Percentiles rank a stretch among this genome's conserved stretches.
phyloP scores from a whole-genome alignment of 2,797 vertebrate species.

The Sebastes kiyomatsui region DNA sequence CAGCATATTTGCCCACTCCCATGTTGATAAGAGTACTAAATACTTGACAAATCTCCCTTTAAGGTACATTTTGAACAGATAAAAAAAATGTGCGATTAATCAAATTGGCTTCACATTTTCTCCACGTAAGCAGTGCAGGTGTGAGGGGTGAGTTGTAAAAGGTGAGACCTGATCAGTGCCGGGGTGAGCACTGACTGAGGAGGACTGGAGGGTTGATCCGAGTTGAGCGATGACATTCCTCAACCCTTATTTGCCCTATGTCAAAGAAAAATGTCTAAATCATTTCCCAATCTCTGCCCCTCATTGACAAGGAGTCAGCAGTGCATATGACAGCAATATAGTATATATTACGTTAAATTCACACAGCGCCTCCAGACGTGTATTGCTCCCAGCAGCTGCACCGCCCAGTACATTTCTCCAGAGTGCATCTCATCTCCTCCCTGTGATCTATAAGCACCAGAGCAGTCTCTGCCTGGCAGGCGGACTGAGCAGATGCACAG shows the following conservation, averaged over 20 bases:
- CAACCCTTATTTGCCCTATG: background rate
- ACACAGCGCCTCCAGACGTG: background rate
- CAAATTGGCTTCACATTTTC: background rate
- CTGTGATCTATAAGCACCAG: conserved; percentile 18
- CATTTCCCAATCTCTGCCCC: background rate
- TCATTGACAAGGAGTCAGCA: background rate
- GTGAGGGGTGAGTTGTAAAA: background rate
- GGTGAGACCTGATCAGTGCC: background rate
- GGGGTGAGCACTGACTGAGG: background rate
- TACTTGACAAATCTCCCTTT: no score
- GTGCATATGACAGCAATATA: background rate
- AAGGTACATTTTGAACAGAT: no score
- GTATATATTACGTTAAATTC: background rate
- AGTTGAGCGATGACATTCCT: background rate
- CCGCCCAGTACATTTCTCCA: conserved; percentile 23
- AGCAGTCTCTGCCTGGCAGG: conserved; percentile 28
- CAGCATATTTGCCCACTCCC: no score
- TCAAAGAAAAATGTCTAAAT: background rate
- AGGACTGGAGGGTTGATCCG: background rate
- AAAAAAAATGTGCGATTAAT: no score
- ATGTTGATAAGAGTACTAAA: no score
- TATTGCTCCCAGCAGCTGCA: background rate
- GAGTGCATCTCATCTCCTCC: conserved; percentile 18
- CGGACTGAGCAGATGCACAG: conserved; percentile 2
- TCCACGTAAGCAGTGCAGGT: background rate